A percentile compares a stretch with the other conserved stretches of the same genome.
Conservation (phyloP, 2,797 vertebrate species). For the Hoplostethus atlanticus region DNA sequence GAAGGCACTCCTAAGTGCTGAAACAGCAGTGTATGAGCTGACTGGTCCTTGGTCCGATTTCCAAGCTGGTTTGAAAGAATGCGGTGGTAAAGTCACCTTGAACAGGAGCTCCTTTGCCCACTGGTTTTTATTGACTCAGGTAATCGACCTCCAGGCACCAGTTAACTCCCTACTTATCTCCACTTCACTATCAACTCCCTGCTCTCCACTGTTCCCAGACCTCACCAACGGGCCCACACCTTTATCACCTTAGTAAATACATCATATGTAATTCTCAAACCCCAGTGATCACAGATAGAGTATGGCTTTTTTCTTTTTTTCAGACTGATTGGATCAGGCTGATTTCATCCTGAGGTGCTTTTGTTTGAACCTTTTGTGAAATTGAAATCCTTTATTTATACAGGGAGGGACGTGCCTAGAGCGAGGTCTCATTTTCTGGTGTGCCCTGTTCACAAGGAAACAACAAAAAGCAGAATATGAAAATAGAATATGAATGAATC, state of each 20-base stretch:
- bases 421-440: background rate
- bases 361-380: conserved; percentile 17
- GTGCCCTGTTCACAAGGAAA: conserved; percentile 8
- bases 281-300: no score
- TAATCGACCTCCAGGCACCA: conserved; percentile 47
- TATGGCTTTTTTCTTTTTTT: no score
- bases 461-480: background rate
- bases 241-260: conserved; percentile 33
- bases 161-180: conserved; percentile 57
- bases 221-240: background rate
- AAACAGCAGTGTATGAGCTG: background rate
- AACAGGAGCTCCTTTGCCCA: background rate
- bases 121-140: conserved; percentile 60
- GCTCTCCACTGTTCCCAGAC: conserved; percentile 29
- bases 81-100: conserved; percentile 13
- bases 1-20: no score
- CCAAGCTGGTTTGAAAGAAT: background rate
- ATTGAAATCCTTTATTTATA: conserved; percentile 36
- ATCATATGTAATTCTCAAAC: no score
- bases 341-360: conserved; percentile 34
- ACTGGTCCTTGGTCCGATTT: background rate
- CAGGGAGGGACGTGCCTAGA: conserved; percentile 15
- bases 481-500: no score
- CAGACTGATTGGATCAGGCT: conserved; percentile 16
- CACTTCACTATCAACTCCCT: conserved; percentile 22